Base-by-base conservation (phyloP, 2,888 invertebrate species). In the Digitonthophagus gazella region DNA sequence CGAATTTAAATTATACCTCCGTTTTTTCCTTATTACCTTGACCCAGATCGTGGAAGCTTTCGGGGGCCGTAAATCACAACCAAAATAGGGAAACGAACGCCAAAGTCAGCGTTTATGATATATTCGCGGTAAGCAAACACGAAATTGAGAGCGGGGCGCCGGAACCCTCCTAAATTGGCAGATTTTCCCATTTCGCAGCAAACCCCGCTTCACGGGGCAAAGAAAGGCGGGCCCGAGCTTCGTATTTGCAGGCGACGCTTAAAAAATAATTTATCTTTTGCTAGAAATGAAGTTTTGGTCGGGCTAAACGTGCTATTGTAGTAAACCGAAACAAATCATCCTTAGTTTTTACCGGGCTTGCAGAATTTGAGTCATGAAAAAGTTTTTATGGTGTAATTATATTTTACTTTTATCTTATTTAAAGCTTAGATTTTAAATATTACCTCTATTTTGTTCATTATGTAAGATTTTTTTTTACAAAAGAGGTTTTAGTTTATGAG, bases 41-140 rank as follows among this genome's bases (percentile, higher is more conserved):
- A 19, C 61, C 61, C 18, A 61, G 14, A 61, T 19, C 28, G 20
- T 16, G 15, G n/a, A 61, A 61, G 20, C 18, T n/a, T n/a, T n/a
- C n/a, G n/a, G n/a, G 5, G n/a, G 61, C 61, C 16, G 20, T 61
- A 61, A 61, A 61, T 61, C 61, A 61, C n/a, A 2, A 61, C 5
- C 20, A 61, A 61, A 61, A 61, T 20, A 61, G 19, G 18, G 20
- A 20, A 61, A 20, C 19, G 61, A 19, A 61, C 20, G 61, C 61
- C 61, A 18, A 61, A 61, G 61, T 61, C 61, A 61, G 61, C 61
- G 61, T 61, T 61, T 61, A 61, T 61, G 61, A 61, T 61, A 61
- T 61, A 61, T 61, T 19, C 61, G 61, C 20, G 61, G 19, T 61
- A 61, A 61, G 20, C 61, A 61, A 61, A 61, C 61, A 61, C 61